phyloP scores from a whole-genome alignment of 2,113 vertebrate genomes.

The Brevimyrus niger region DNA sequence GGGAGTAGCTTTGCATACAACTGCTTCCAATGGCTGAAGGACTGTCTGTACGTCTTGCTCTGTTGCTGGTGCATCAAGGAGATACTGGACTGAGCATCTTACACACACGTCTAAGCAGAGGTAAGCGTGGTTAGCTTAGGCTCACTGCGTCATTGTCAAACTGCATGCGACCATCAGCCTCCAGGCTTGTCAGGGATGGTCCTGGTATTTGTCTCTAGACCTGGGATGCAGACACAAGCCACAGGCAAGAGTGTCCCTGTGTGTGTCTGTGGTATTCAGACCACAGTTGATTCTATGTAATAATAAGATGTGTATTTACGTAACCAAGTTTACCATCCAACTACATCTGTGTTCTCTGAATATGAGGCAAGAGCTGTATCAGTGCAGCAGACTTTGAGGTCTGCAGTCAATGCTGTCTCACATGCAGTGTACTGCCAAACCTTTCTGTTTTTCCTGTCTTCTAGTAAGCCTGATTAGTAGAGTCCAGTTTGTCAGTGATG shows the following conservation, averaged over 20 bases:
- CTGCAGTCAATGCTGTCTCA: background rate
- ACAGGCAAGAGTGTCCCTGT: background rate
- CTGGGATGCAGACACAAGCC: background rate
- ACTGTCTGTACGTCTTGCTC: slow-evolving; percentile 73
- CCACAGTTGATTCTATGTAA: background rate
- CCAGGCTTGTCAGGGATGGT: background rate
- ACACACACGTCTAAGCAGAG: background rate
- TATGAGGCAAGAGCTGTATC: background rate
- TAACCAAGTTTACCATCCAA: background rate
- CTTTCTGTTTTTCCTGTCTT: background rate
- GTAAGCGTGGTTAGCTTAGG: background rate
- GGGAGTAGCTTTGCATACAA: slow-evolving; percentile 55
- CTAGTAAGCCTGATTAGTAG: background rate
- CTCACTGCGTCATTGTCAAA: background rate
- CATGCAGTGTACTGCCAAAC: background rate
- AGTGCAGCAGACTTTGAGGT: background rate
- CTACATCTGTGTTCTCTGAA: background rate
- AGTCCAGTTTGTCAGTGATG: background rate
- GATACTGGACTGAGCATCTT: slow-evolving; percentile 69
- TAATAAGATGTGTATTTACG: background rate
- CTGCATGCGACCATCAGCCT: background rate
- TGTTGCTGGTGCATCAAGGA: slow-evolving; percentile 89
- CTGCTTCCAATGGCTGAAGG: slow-evolving; percentile 60
- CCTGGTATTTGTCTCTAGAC: background rate
- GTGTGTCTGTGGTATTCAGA: background rate